phyloP scores from a whole-genome alignment of 2,797 vertebrate species.

The Pogoniulus pusillus region DNA sequence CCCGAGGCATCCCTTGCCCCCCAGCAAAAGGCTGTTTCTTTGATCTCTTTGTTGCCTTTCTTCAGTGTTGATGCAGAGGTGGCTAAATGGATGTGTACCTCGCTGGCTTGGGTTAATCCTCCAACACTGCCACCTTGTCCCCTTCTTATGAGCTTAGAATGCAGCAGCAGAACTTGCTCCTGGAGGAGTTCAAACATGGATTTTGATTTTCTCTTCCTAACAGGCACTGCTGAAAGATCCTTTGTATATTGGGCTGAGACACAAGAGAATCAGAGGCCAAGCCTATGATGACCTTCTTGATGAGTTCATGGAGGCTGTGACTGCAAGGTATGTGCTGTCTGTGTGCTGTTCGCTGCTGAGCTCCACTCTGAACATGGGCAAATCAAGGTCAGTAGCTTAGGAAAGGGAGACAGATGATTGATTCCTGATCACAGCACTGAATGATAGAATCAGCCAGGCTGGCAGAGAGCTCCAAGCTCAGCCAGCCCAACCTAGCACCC shows the following conservation, averaged over 20 bases:
- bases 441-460: no score
- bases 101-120: conserved; percentile 34
- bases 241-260: conserved; percentile 93
- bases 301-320: conserved; percentile 96
- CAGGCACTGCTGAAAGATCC: conserved; percentile 92
- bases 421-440: no score
- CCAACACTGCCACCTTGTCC: conserved; percentile 14
- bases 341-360: background rate
- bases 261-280: conserved; percentile 89
- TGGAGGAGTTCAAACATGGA: background rate
- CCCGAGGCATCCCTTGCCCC: background rate
- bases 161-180: background rate
- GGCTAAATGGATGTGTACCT: conserved; percentile 15
- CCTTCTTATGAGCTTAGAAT: background rate
- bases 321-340: conserved; percentile 84
- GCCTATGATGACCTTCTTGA: conserved; percentile 93
- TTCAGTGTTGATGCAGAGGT: background rate
- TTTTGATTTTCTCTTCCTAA: conserved; percentile 3
- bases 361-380: background rate
- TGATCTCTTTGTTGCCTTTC: background rate
- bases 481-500: no score
- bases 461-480: no score
- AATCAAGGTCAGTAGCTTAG: background rate
- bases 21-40: conserved; percentile 11
- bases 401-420: no score